phyloP scores from a whole-genome alignment of 2,888 invertebrate genomes.

The Caenorhabditis drosophilae region DNA sequence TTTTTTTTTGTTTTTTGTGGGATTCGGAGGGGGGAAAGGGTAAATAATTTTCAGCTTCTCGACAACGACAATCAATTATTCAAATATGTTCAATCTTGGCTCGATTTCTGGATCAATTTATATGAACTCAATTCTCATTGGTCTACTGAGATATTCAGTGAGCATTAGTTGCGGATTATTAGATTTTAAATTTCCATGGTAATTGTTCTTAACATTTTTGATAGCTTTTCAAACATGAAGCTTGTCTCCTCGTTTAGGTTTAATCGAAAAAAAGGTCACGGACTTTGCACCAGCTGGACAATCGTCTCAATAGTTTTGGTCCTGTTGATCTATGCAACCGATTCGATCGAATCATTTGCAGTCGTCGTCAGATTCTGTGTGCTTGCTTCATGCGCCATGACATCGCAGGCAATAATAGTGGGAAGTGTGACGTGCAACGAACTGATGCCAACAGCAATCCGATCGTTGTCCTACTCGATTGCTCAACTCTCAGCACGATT shows the following conservation, averaged over 20 bases:
- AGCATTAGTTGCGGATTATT: slow-evolving; percentile 27
- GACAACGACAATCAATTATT: slow-evolving; percentile 30
- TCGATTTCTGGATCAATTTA: slow-evolving; percentile 38
- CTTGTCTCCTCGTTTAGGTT: slow-evolving; percentile 20
- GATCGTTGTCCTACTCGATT: slow-evolving; percentile 55
- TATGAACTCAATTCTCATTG: slow-evolving; percentile 37
- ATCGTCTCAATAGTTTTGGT: slow-evolving; percentile 16
- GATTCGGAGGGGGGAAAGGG: too few species aligned
- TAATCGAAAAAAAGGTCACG: slow-evolving; percentile 27
- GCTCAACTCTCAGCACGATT: slow-evolving; percentile 53
- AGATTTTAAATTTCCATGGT: slow-evolving; percentile 28
- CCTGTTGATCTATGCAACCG: slow-evolving; percentile 12
- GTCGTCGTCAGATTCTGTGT: slow-evolving; percentile 18
- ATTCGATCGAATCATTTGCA: slow-evolving; percentile 5
- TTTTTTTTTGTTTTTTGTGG: neutral
- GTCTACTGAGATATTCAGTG: slow-evolving; percentile 34
- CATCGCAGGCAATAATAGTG: slow-evolving; percentile 33
- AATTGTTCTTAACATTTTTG: neutral
- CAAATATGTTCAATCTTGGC: slow-evolving; percentile 37
- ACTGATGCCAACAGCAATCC: slow-evolving; percentile 57
- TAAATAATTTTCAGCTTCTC: slow-evolving; percentile 20
- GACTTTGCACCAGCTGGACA: slow-evolving; percentile 19
- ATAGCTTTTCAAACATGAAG: too few species aligned
- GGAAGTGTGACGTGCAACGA: slow-evolving; percentile 53
- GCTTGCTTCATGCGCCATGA: slow-evolving; percentile 33